Conservation (phyloP, 53 echinoderm and acorn worm genomes). For the Echinarachnius parma region DNA sequence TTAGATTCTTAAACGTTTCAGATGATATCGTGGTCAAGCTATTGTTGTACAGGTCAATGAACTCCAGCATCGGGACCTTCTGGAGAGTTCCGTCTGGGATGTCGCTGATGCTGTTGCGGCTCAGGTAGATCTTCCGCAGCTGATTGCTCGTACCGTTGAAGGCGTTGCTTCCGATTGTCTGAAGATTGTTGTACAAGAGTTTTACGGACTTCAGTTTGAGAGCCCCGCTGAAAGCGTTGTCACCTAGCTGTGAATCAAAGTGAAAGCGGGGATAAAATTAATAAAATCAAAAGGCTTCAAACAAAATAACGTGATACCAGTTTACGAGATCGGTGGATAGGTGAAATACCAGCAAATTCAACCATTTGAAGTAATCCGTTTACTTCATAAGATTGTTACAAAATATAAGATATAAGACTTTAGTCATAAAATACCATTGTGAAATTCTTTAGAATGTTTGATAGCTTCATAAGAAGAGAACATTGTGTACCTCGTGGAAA, state of each 20-base stretch:
- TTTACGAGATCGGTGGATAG: no score
- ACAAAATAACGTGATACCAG: no score
- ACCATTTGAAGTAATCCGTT: no score
- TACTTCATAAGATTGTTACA: no score
- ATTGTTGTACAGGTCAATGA: slow-evolving; percentile 25
- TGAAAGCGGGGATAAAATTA: no score
- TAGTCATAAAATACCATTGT: no score
- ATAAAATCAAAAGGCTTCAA: no score
- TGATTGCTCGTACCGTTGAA: slow-evolving; percentile 7
- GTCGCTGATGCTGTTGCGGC: background rate
- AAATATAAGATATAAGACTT: no score
- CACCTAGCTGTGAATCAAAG: background rate
- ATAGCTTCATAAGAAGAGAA: no score
- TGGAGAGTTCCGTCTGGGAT: slow-evolving; percentile 12
- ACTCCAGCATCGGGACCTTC: slow-evolving; percentile 9
- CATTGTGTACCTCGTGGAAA: no score
- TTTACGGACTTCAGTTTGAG: slow-evolving; percentile 5
- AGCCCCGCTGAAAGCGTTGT: slow-evolving; percentile 20
- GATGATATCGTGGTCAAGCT: background rate
- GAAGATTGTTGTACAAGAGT: slow-evolving; percentile 19
- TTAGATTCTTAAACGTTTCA: background rate
- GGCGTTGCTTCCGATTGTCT: background rate
- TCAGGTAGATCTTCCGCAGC: slow-evolving; percentile 6
- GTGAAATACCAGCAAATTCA: no score
- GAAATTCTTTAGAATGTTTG: no score